phyloP scores from a whole-genome alignment of 2,113 vertebrate genomes.

The Mellivora capensis region DNA sequence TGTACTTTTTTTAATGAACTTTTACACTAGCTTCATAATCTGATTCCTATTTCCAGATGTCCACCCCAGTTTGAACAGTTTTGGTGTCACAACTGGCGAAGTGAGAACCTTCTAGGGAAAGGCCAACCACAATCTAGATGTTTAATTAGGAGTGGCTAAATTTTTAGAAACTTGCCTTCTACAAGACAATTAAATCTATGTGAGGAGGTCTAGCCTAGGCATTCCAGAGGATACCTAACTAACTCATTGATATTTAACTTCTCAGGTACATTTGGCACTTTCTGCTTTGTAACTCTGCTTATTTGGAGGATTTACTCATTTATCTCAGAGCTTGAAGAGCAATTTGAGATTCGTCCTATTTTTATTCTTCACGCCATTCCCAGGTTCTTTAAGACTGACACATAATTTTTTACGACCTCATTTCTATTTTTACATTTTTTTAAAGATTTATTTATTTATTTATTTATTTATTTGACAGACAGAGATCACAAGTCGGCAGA shows the following conservation, averaged over 20 bases:
- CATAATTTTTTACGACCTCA: neutral
- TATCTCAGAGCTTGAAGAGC: neutral
- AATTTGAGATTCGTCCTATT: neutral
- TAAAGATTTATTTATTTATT: too few relatives aligned
- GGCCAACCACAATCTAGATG: neutral
- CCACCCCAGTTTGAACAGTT: neutral
- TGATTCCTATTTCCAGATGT: neutral
- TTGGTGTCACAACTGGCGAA: neutral
- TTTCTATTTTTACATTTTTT: neutral
- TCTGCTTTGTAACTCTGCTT: neutral
- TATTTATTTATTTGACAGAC: too few relatives aligned
- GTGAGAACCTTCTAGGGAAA: neutral
- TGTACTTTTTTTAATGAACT: neutral
- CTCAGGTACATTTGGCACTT: neutral
- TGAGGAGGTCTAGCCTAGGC: neutral
- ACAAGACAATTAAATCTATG: neutral
- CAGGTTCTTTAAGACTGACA: neutral
- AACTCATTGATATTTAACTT: neutral
- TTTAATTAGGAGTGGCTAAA: neutral
- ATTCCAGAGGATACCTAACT: neutral
- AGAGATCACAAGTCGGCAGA: too few relatives aligned
- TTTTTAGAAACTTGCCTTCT: neutral
- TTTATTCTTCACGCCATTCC: neutral
- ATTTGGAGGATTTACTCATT: neutral
- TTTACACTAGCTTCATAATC: neutral